Evolutionary conservation across 2,797 vertebrate genomes (phyloP), one percentile per base, ranked within the genome.

Genomic region (Myotis vivesi): DNA sequence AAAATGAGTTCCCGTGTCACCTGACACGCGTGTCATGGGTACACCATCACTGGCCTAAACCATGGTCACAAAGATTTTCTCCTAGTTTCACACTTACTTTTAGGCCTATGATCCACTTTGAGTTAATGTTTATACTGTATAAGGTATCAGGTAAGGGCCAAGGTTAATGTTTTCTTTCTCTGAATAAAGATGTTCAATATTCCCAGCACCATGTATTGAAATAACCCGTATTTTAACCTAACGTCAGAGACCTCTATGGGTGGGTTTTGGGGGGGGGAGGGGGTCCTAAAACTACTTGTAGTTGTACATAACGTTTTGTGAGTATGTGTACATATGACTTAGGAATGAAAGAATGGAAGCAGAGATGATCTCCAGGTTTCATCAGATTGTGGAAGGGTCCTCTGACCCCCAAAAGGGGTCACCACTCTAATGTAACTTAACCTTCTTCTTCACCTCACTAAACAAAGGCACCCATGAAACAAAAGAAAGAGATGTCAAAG

Each of bases 81-180:
- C 68, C 28, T 55, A 41, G 66, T 84, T 75, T 73, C 66, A 59
- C 10, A 44, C 36, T 97, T 76, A 66, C 10, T 46, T 83, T 87
- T 84, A 25, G 72, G 51, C 6, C 2, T 49, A 36, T 55, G 64
- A 82, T 77, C 30, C 20, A 89, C 33, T 82, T 77, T 68, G 11
- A 91, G 22, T 91, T 72, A 75, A 94, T 76, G n/a, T 86, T 94
- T 84, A 64, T 10, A 30, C 28, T 62, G 28, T 62, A 17, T 87
- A 89, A 62, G 13, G 30, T 38, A 22, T 76, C 4, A 85, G 30
- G 8, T 80, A 75, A 88, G 28, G 10, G 22, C 89, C 57, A 83
- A 88, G 49, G 3, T 68, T 88, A 82, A 9, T 57, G 76, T 87
- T 73, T 38, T 68, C 3, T 28, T 62, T 55, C 66, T 82, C 38